phyloP scores from a whole-genome alignment of 2,888 invertebrate genomes.

The Diarsia brunnea region DNA sequence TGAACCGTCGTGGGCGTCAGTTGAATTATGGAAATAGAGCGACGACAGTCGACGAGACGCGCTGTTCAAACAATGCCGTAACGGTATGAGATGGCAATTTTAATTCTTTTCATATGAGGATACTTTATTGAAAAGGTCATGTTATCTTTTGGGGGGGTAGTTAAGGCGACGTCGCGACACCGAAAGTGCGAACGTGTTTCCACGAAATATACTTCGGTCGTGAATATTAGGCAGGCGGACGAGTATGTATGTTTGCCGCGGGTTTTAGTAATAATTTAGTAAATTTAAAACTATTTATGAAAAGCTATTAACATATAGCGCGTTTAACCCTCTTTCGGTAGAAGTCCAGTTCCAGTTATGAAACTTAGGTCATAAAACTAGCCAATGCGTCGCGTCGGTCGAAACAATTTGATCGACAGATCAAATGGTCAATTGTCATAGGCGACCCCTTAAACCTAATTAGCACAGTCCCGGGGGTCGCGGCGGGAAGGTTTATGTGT shows the following conservation, averaged over 20 bases:
- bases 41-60: constrained; percentile 71
- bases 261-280: constrained; percentile 22
- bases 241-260: constrained; percentile 20
- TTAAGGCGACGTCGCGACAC: constrained; percentile 46
- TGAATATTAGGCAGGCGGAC: not conserved
- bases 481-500: constrained; percentile 35
- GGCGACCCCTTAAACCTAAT: constrained; percentile 59
- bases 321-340: constrained; percentile 4
- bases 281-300: constrained; percentile 19
- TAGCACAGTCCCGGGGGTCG: constrained; percentile 63
- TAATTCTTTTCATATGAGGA: constrained; percentile 78
- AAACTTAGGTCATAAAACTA: constrained; percentile 4
- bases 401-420: constrained; percentile 45
- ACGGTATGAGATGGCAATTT: constrained; percentile 82
- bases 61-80: constrained; percentile 85
- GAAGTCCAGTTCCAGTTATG: not conserved
- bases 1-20: constrained; percentile 80
- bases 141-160: constrained; percentile 64
- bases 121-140: constrained; percentile 75
- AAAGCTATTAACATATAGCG: constrained; percentile 17
- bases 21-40: constrained; percentile 88
- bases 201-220: constrained; percentile 25
- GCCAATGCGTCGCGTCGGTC: not conserved
- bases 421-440: constrained; percentile 49
- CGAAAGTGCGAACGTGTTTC: constrained; percentile 30